Percentiles rank a stretch among this genome's conserved stretches.
These are phyloP conservation scores for Falco naumanni DNA, from an alignment of 2,797 vertebrate genomes.

Conservation along the genomic window DNA sequence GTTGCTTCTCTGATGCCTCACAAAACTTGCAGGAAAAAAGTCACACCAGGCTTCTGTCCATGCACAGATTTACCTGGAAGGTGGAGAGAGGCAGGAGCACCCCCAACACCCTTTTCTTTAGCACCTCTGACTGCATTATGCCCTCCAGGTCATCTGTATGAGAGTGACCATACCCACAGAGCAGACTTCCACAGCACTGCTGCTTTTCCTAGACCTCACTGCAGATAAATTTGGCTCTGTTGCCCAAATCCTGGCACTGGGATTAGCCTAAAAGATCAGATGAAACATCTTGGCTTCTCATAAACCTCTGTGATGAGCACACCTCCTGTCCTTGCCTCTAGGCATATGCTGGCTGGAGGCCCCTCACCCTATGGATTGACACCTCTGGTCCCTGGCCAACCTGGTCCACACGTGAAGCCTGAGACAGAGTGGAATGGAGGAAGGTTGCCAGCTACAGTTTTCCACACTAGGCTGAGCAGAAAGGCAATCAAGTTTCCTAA, in stretches of 20 bases:
- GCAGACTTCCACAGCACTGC: not conserved
- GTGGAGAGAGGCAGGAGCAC: not conserved
- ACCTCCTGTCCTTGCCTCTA: not conserved
- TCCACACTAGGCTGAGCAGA: conserved; percentile 37
- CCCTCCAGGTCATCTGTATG: not conserved
- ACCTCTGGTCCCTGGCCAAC: not conserved
- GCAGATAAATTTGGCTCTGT: not conserved
- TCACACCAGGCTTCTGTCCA: not conserved
- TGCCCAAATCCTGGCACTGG: not conserved
- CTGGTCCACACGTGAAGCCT: not conserved
- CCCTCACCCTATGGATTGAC: not conserved
- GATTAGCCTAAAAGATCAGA: not conserved
- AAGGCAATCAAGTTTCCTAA: conserved; percentile 51
- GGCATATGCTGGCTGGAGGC: not conserved
- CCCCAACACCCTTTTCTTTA: not conserved
- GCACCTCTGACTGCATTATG: not conserved
- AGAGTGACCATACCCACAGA: not conserved
- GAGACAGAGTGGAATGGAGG: not conserved
- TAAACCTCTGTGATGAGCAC: not conserved
- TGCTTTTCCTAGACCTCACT: not conserved
- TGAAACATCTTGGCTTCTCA: not conserved
- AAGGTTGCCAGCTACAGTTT: conserved; percentile 27
- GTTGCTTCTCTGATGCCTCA: not conserved
- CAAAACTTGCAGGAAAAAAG: not conserved
- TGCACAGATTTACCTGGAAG: not conserved